These are phyloP conservation scores for Acanthosepion lycidas DNA, from an alignment of 2,888 invertebrate species.

Conservation along the genomic window DNA sequence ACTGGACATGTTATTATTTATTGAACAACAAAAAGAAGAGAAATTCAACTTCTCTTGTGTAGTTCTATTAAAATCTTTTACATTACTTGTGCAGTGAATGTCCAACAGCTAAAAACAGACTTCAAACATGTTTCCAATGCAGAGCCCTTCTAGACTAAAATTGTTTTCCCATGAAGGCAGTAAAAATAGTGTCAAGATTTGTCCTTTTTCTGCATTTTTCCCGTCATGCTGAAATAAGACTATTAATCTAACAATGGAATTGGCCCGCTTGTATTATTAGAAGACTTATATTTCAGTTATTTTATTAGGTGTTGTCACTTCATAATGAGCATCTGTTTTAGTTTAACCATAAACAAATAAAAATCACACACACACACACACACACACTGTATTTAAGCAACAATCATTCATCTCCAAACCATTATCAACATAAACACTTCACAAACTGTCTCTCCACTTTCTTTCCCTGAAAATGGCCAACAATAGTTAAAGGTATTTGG, in stretches of 20 bases:
- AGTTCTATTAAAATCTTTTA: neutral
- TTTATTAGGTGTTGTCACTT: neutral
- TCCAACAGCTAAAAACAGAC: neutral
- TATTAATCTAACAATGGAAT: neutral
- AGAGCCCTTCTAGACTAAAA: neutral
- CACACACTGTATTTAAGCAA: too few relatives aligned
- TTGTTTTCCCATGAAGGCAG: neutral
- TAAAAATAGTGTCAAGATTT: neutral
- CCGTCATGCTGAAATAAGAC: neutral
- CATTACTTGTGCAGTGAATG: neutral
- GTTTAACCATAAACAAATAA: too few relatives aligned
- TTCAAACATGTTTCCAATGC: neutral
- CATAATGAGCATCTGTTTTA: neutral
- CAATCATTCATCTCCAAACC: too few relatives aligned
- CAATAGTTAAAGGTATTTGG: too few relatives aligned
- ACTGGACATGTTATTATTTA: slow-evolving; percentile 33
- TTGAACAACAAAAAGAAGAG: neutral
- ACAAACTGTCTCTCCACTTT: too few relatives aligned
- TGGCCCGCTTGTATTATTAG: neutral
- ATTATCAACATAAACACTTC: too few relatives aligned
- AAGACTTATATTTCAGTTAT: neutral
- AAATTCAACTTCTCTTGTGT: neutral
- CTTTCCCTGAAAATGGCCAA: too few relatives aligned
- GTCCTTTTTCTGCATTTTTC: neutral
- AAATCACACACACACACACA: too few relatives aligned